phyloP scores from a whole-genome alignment of 2,888 invertebrate species.

The Bruchidius siliquastri region DNA sequence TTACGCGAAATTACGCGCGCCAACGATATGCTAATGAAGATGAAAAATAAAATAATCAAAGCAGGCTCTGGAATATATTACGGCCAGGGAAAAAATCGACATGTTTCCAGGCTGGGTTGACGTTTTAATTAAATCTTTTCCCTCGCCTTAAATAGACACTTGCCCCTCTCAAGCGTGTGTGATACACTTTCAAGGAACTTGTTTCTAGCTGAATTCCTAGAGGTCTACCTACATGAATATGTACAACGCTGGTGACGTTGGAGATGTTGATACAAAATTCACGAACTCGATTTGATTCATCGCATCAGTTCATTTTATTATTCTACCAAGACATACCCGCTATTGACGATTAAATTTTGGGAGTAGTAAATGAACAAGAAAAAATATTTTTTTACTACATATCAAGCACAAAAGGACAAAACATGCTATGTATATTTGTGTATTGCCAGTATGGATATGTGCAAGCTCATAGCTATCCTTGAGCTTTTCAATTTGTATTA shows the following conservation, averaged over 20 bases:
- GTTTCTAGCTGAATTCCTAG: background rate
- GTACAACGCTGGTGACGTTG: background rate
- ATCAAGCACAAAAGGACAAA: too few species aligned
- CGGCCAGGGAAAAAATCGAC: background rate
- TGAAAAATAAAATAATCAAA: background rate
- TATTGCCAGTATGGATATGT: too few species aligned
- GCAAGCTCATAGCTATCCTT: too few species aligned
- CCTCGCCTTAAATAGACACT: background rate
- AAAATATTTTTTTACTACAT: too few species aligned
- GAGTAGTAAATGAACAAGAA: too few species aligned
- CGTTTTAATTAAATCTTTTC: background rate
- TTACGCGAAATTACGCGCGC: background rate
- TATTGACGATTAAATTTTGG: too few species aligned
- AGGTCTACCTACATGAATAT: background rate
- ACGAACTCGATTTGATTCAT: too few species aligned
- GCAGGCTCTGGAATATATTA: background rate
- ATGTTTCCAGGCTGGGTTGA: background rate
- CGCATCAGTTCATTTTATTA: too few species aligned
- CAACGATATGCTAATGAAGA: background rate
- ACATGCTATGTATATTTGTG: too few species aligned
- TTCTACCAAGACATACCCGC: too few species aligned
- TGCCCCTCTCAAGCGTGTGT: background rate
- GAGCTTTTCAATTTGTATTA: too few species aligned
- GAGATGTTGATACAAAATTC: background rate
- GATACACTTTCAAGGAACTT: background rate